phyloP scores from a whole-genome alignment of 2,113 vertebrate genomes.

The Dipodomys merriami region DNA sequence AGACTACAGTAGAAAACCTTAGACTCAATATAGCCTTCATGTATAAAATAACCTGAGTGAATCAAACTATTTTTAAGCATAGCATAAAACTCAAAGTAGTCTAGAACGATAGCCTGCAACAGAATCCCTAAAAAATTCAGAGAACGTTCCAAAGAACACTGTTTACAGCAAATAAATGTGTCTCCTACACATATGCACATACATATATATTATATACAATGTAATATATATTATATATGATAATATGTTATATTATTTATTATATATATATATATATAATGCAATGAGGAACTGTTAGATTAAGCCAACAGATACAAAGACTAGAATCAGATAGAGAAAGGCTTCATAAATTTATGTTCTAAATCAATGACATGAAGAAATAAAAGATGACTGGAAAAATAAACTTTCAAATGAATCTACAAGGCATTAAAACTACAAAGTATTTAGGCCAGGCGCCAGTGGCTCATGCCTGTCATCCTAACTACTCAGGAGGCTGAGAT shows the following conservation, averaged over 20 bases:
- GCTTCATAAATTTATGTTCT: not conserved
- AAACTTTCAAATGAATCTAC: not conserved
- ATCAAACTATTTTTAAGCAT: not conserved
- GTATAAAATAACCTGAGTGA: not conserved
- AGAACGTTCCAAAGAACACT: not conserved
- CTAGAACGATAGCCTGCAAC: accelerated
- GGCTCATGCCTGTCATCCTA: no score
- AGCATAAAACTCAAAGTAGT: not conserved
- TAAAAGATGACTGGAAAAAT: not conserved
- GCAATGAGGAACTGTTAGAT: not conserved
- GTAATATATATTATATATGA: no score
- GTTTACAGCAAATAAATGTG: no score
- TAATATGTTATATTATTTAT: not conserved
- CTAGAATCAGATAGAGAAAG: not conserved
- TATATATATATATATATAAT: not conserved
- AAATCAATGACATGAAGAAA: not conserved
- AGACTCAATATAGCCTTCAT: not conserved
- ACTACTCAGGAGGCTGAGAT: no score
- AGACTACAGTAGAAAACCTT: not conserved
- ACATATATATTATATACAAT: no score
- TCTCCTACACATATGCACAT: no score
- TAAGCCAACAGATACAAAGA: not conserved
- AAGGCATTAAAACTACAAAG: not conserved
- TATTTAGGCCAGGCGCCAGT: no score
- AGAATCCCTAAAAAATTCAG: not conserved